A percentile compares a stretch with the other conserved stretches of the same genome.
Conservation (phyloP, 2,888 invertebrate species). For the Hirtodrosophila trivittata region DNA sequence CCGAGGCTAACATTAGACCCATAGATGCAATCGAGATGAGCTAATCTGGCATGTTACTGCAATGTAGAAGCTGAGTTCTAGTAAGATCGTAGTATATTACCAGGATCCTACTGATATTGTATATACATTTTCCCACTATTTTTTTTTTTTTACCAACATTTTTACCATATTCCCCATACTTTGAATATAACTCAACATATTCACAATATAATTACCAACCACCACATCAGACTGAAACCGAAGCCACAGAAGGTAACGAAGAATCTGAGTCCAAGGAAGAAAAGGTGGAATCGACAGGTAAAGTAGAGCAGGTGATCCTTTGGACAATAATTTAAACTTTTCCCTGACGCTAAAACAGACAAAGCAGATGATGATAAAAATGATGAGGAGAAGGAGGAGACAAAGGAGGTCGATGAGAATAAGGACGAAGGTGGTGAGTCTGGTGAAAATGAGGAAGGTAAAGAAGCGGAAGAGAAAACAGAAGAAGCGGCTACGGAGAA, state of each 20-base stretch:
- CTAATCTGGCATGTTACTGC: slow-evolving; percentile 55
- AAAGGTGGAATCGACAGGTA: slow-evolving; percentile 54
- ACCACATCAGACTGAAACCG: slow-evolving; percentile 52
- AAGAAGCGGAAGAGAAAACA: slow-evolving; percentile 16
- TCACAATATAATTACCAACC: slow-evolving; percentile 25
- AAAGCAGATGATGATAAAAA: slow-evolving; percentile 27
- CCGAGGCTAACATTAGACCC: slow-evolving; percentile 39
- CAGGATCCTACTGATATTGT: slow-evolving; percentile 38
- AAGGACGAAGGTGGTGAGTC: slow-evolving; percentile 18
- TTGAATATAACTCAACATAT: slow-evolving; percentile 40
- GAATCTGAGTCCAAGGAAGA: slow-evolving; percentile 48
- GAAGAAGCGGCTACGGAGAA: slow-evolving; percentile 16
- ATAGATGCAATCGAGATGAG: slow-evolving; percentile 31
- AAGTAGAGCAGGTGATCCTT: slow-evolving; percentile 21
- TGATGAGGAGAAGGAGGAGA: slow-evolving; percentile 15
- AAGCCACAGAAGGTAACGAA: slow-evolving; percentile 41
- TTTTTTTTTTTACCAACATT: slow-evolving; percentile 23
- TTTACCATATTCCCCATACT: slow-evolving; percentile 9
- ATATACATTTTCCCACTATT: slow-evolving; percentile 36
- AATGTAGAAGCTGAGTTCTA: slow-evolving; percentile 19
- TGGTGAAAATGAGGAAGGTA: slow-evolving; percentile 10
- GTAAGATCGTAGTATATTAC: slow-evolving; percentile 7
- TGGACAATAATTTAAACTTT: slow-evolving; percentile 32
- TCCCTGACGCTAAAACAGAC: slow-evolving; percentile 26
- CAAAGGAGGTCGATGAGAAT: slow-evolving; percentile 26